Base-by-base conservation (phyloP, 2,113 vertebrate genomes). In the Trichechus manatus region DNA sequence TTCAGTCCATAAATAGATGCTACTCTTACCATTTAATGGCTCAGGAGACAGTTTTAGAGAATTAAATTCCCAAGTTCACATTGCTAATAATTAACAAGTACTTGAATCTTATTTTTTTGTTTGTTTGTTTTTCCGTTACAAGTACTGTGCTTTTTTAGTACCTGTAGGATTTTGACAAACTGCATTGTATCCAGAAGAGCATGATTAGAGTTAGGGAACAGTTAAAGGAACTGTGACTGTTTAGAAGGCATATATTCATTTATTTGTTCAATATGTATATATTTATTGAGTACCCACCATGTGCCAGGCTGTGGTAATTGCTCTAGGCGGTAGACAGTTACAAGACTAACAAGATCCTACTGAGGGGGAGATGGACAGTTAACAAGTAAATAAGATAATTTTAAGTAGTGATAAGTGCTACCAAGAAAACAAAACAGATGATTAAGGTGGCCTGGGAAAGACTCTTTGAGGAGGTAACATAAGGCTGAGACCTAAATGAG, bases 391-490 rank as follows among this genome's bases (percentile, higher is more conserved):
- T n/a, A 74, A 84, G 36, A 27, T 75, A 29, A 64, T 50, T 92
- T 78, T 83, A 88, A 70, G 47, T 82, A 64, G 42, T 87, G 59
- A 25, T 75, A 59, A 25, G 22, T 77, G 39, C 72, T 78, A 17
- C 39, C 17, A 74, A 81, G 39, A 90, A 92, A 56, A 56, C 25
- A 91, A 91, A 93, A 78, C 5, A 61, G 29, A 6, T 93, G 74
- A 36, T 56, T 42, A 9, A 74, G 47, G 25, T 87, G 64, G 50
- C 23, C 47, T 77, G n/a, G 44, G 25, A 59, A 59, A 80, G 36
- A 31, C 53, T 80, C 33, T 63, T 31, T 95, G 53, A 95, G 77
- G 23, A 95, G 11, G n/a, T 91, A 89, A 95, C 27, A 68, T 13
- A 87, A 42, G 27, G 31, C 7, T 36, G 61, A 84, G 22, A 77